Conservation (phyloP, 2,888 invertebrate genomes). For the Standfussiana lucernea region DNA sequence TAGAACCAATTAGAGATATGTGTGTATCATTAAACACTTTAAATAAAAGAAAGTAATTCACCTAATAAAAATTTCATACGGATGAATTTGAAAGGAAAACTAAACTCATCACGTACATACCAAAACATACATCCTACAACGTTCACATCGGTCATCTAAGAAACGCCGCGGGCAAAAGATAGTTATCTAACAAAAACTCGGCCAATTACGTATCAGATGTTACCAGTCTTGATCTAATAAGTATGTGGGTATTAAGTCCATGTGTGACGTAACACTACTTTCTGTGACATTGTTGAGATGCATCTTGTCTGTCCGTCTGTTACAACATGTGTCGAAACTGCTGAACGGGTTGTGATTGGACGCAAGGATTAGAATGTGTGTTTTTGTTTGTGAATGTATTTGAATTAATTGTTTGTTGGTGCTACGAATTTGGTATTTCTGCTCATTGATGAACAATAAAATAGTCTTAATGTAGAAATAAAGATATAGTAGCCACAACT, state of each 20-base stretch:
- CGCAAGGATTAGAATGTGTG: slow-evolving; percentile 28
- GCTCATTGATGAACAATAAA: not conserved
- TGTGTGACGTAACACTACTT: slow-evolving; percentile 38
- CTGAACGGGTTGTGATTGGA: slow-evolving; percentile 26
- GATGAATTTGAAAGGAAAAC: not conserved
- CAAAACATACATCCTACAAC: not conserved
- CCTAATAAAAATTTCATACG: not conserved
- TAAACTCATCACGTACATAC: slow-evolving; percentile 5
- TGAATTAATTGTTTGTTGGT: slow-evolving; percentile 1
- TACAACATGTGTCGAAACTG: slow-evolving; percentile 25
- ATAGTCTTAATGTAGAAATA: not conserved
- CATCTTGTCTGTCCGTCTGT: slow-evolving; percentile 36
- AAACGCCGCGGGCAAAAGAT: slow-evolving; percentile 34
- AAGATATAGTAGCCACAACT: too few relatives aligned
- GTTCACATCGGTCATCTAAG: slow-evolving; percentile 14
- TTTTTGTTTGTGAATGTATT: slow-evolving; percentile 7
- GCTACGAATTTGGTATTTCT: not conserved
- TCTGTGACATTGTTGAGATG: slow-evolving; percentile 63
- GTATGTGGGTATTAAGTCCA: slow-evolving; percentile 60
- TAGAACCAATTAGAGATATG: too few relatives aligned
- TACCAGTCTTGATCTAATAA: slow-evolving; percentile 67
- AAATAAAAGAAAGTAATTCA: not conserved
- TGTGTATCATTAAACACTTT: too few relatives aligned
- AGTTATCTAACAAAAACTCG: slow-evolving; percentile 50
- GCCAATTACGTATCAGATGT: slow-evolving; percentile 58